These are phyloP conservation scores for Lomographa bimaculata DNA, from an alignment of 2,888 invertebrate genomes.

Conservation along the genomic window DNA sequence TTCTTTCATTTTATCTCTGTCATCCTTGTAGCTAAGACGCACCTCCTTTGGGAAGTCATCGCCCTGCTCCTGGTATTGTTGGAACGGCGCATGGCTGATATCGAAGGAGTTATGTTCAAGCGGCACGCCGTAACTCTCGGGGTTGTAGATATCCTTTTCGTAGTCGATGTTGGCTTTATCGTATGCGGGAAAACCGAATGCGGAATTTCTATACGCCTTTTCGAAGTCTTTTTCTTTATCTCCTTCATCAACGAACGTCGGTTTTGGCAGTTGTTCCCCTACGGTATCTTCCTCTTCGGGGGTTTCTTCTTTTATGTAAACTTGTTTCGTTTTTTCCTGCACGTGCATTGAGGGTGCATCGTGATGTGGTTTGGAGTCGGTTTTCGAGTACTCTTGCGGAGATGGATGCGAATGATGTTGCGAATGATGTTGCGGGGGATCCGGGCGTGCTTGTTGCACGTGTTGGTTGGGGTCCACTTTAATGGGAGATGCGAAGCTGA, in stretches of 20 bases:
- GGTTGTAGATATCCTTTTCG: slow-evolving; percentile 67
- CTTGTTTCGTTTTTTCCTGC: slow-evolving; percentile 63
- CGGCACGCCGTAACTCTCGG: slow-evolving; percentile 57
- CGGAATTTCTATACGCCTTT: slow-evolving; percentile 70
- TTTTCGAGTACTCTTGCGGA: slow-evolving; percentile 22
- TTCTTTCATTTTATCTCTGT: slow-evolving; percentile 63
- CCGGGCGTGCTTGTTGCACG: slow-evolving; percentile 35
- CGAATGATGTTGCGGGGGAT: slow-evolving; percentile 32
- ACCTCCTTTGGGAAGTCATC: slow-evolving; percentile 62
- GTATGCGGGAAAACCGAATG: slow-evolving; percentile 70
- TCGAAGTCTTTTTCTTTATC: slow-evolving; percentile 76
- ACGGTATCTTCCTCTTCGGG: slow-evolving; percentile 58
- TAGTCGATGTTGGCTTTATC: slow-evolving; percentile 45
- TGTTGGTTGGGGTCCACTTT: slow-evolving; percentile 61
- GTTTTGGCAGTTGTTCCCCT: slow-evolving; percentile 55
- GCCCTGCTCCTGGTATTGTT: slow-evolving; percentile 62
- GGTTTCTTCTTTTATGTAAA: slow-evolving; percentile 63
- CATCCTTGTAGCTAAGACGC: slow-evolving; percentile 63
- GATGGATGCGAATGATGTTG: slow-evolving; percentile 28
- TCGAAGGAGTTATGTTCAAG: slow-evolving; percentile 52
- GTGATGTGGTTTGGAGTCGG: slow-evolving; percentile 20
- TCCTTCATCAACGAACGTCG: slow-evolving; percentile 60
- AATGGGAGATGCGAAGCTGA: slow-evolving; percentile 51
- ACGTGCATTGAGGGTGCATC: slow-evolving; percentile 38
- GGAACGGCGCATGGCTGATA: slow-evolving; percentile 57